These are phyloP conservation scores for Drosophila santomea DNA, from an alignment of 1,140 invertebrate genomes.

Conservation along the genomic window DNA sequence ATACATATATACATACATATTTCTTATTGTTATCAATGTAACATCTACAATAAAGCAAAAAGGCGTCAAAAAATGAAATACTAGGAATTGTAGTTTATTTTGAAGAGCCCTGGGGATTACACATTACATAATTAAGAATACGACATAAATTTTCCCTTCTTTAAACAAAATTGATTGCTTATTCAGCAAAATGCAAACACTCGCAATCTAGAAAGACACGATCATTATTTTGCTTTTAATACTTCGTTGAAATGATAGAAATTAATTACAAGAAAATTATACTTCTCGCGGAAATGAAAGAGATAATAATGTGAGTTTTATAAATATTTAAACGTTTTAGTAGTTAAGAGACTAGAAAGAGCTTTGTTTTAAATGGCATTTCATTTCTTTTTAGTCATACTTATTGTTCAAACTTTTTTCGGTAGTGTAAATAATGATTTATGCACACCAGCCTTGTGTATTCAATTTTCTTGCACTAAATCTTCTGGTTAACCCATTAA, in stretches of 20 bases:
- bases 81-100: background rate
- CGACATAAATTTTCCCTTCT: background rate
- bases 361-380: no score
- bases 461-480: slow-evolving; percentile 23
- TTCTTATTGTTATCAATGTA: slow-evolving; percentile 58
- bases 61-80: slow-evolving; percentile 42
- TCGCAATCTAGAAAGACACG: no score
- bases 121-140: background rate
- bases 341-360: no score
- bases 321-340: no score
- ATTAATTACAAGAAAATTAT: no score
- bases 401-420: background rate
- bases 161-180: background rate
- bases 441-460: background rate
- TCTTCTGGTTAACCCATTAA: slow-evolving; percentile 38
- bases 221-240: no score
- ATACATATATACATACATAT: slow-evolving; percentile 18
- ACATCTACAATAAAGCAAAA: slow-evolving; percentile 63
- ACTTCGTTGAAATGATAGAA: no score
- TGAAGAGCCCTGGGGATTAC: background rate
- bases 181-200: background rate
- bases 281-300: no score
- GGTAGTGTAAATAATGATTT: background rate
- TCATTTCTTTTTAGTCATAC: no score
- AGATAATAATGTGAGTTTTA: no score